Conservation (phyloP, 35 echinoderm and acorn worm genomes). For the Lytechinus pictus region DNA sequence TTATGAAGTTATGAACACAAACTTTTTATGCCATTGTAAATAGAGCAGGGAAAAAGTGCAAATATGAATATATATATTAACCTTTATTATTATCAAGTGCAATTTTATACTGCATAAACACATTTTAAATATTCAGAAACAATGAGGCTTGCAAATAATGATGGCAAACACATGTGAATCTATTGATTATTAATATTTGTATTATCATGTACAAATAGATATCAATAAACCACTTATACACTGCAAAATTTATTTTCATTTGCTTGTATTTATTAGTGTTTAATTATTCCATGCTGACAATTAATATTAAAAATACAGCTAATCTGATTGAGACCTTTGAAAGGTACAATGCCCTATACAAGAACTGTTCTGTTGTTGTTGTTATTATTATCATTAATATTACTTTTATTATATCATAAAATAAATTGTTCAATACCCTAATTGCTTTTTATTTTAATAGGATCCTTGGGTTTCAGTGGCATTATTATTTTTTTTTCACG, state of each 20-base stretch:
- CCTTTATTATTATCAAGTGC: not conserved
- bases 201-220: not conserved
- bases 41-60: not conserved
- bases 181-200: not conserved
- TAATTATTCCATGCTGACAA: not conserved
- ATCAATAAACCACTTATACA: not conserved
- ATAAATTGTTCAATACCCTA: too few species aligned
- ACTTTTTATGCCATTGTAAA: not conserved
- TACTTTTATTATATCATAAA: too few species aligned
- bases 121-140: not conserved
- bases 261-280: not conserved
- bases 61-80: not conserved
- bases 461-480: not conserved
- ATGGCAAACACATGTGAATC: not conserved
- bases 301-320: not conserved
- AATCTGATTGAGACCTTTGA: not conserved
- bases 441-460: too few species aligned
- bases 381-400: too few species aligned
- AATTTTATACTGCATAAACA: not conserved
- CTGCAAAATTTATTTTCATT: not conserved
- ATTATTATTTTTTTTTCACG: not conserved
- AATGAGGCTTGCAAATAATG: not conserved
- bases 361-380: too few species aligned
- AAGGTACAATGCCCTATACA: too few species aligned
- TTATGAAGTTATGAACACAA: not conserved